Evolutionary conservation across 1,140 invertebrate species (phyloP), one percentile per base, ranked within the genome.

Genomic region (Gerris buenoi): DNA sequence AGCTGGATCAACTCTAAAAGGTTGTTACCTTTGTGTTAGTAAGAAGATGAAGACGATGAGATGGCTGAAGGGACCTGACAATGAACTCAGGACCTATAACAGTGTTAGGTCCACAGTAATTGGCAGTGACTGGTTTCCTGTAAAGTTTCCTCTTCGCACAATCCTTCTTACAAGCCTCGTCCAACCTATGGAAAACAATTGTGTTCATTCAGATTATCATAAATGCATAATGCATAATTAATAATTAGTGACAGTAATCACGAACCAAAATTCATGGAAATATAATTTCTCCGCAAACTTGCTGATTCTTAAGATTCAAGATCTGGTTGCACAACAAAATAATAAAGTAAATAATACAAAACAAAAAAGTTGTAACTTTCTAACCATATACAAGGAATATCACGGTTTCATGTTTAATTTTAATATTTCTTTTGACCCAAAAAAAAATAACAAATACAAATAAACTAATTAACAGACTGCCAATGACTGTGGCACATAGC

Each of bases 61-160:
- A 78, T 3, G 84, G 83, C 69, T 87, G 81, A 65, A 83, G 81
- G 13, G 86, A 82, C 69, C 85, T 80, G 1, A 88, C 82, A 1
- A 88, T 85, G 70, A 89, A 89, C 73, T 89, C 87, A 1, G 87
- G 87, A 14, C 87, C 87, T 5, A 86, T 78, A 72, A 86, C 87
- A 22, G 67, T 73, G 26, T 66, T 70, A 2, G 66, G 72, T 18
- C 65, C 68, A 65, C 27, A 71, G 63, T 71, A 73, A 68, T 74
- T 79, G 76, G 69, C 75, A 75, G 63, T 75, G 75, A 68, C 72
- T 73, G 46, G 77, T 75, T 27, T 75, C 71, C 13, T 73, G 76
- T 64, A 77, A 76, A 77, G 76, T 78, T 65, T 82, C 78, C 5
- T 83, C 80, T 73, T 83, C 80, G 70, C 88, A 87, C 13, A 88